Percentiles rank a stretch among this genome's conserved stretches.
Conservation (phyloP, 2,888 invertebrate species). For the Drosophila lutescens region DNA sequence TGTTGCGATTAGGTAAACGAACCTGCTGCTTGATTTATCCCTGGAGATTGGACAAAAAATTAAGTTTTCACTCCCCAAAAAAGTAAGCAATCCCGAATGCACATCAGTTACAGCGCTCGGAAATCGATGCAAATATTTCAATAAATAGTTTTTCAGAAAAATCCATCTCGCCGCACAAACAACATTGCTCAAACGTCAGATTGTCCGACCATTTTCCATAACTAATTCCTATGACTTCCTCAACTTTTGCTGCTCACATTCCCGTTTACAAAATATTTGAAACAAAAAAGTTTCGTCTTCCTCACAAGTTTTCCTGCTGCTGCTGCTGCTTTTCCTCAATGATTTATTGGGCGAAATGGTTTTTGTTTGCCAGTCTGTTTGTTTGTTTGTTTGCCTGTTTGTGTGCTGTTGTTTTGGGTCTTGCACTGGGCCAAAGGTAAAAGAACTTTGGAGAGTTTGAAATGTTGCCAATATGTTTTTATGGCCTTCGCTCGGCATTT, state of each 20-base stretch:
- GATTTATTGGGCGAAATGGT: constrained; percentile 61
- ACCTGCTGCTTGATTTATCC: constrained; percentile 67
- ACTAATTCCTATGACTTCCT: constrained; percentile 37
- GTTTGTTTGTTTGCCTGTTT: constrained; percentile 47
- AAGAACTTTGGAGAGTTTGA: constrained; percentile 70
- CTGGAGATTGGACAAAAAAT: constrained; percentile 52
- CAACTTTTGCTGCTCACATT: constrained; percentile 29
- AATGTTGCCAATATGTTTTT: constrained; percentile 67
- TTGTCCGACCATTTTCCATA: constrained; percentile 27
- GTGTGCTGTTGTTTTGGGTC: constrained; percentile 45
- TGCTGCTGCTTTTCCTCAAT: constrained; percentile 29
- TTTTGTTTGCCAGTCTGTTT: constrained; percentile 52
- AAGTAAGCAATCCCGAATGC: constrained; percentile 9
- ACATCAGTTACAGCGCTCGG: constrained; percentile 19
- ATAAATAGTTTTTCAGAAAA: constrained; percentile 3
- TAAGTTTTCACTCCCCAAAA: not conserved
- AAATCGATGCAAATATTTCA: constrained; percentile 3
- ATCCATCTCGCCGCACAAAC: not conserved
- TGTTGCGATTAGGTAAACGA: constrained; percentile 62
- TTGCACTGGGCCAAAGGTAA: constrained; percentile 76
- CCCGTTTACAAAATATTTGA: not conserved
- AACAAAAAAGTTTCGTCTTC: constrained; percentile 35
- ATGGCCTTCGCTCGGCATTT: constrained; percentile 20
- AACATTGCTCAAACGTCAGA: constrained; percentile 25
- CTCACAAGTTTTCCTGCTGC: constrained; percentile 46